Evolutionary conservation across 1,140 invertebrate species (phyloP), one percentile per base, ranked within the genome.

Genomic region (Carcinoscorpius rotundicauda): DNA sequence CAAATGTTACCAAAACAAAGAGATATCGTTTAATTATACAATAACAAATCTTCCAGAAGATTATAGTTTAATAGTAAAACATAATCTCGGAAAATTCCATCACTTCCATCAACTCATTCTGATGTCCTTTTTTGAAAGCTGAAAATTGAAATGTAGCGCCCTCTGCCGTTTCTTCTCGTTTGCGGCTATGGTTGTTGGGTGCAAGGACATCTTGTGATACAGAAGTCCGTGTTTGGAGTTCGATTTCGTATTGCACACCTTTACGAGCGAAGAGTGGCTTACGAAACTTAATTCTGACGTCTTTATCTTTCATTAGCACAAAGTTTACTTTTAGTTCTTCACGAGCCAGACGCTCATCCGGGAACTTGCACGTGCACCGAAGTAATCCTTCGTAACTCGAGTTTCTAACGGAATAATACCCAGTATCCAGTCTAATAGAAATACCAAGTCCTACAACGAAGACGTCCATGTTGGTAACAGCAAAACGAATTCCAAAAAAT

Each of bases 391-490:
- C 71, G 58, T 70, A 65, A 52, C 71, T 72, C 2, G 71, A 71
- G 57, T 67, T 67, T 49, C 71, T 61, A 4, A 72, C 68, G 3
- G 72, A 70, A 61, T 72, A 73, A 51, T 69, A 71, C 3, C 57
- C 62, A 49, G 70, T 67, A 64, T 73, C 72, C 49, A 72, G 58
- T 48, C 72, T 63, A 10, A 73, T 69, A 2, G 72, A 72, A 53
- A 73, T 70, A 2, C 68, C 69, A n/a, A 69, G 67, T 10, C 72
- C 72, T 1, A 73, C 68, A 11, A 73, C 60, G 56, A 72, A 73
- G 6, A 73, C 56, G 61, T 73, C 71, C 55, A 64, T 62, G 53
- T 71, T 72, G 3, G 67, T 51, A 3, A 72, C 68, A 1, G 65
- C 61, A 57, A 68, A 68, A 6, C 67, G 51, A 2, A 52, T 10